A percentile compares a stretch with the other conserved stretches of the same genome.
phyloP scores from a whole-genome alignment of 2,888 invertebrate genomes.

The Lathronympha strigana region DNA sequence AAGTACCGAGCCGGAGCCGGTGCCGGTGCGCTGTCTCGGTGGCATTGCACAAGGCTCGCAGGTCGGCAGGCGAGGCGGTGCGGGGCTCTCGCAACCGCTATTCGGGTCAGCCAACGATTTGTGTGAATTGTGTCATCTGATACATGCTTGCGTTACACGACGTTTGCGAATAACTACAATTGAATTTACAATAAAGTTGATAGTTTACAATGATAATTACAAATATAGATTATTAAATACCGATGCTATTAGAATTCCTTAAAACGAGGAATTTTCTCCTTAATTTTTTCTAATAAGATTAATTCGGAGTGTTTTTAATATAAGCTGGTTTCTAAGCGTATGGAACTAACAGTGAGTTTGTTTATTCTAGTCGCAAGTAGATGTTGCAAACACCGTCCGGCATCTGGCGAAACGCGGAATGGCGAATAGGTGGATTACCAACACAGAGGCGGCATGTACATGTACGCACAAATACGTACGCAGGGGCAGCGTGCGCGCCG shows the following conservation, averaged over 20 bases:
- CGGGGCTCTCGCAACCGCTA: slow-evolving; percentile 79
- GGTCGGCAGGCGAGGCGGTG: slow-evolving; percentile 72
- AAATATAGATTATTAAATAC: too few species aligned
- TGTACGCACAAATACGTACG: slow-evolving; percentile 59
- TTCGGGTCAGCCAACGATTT: slow-evolving; percentile 81
- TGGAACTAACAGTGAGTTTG: slow-evolving; percentile 35
- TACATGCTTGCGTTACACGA: slow-evolving; percentile 60
- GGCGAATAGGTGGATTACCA: slow-evolving; percentile 70
- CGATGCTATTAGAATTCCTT: too few species aligned
- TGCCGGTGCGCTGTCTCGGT: slow-evolving; percentile 54
- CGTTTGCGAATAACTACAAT: slow-evolving; percentile 48
- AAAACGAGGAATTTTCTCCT: background rate
- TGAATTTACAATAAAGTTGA: slow-evolving; percentile 3
- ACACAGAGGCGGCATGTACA: slow-evolving; percentile 65
- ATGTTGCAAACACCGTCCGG: slow-evolving; percentile 77
- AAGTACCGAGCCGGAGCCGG: slow-evolving; percentile 39
- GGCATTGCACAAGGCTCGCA: slow-evolving; percentile 80
- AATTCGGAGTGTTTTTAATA: background rate
- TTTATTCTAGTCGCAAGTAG: slow-evolving; percentile 58
- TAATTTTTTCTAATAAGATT: background rate
- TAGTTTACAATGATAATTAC: background rate
- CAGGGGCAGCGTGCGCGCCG: slow-evolving; percentile 53
- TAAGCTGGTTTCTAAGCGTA: background rate
- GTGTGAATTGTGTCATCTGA: slow-evolving; percentile 82
- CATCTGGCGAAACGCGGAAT: slow-evolving; percentile 81